Base-by-base conservation (phyloP, 2,797 vertebrate species). In the Champsocephalus gunnari region DNA sequence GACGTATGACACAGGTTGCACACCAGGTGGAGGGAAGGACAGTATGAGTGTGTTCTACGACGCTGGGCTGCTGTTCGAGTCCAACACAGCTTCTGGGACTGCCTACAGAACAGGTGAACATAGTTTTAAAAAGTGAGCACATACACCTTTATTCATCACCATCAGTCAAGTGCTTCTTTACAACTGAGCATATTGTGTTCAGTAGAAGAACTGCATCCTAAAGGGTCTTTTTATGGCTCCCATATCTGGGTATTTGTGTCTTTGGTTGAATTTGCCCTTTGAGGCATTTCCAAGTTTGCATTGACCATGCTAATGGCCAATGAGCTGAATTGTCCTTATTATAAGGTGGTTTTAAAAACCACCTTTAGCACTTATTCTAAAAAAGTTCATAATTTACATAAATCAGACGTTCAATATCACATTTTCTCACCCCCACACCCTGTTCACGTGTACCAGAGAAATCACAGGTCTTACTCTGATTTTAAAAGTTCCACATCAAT, bases 91-190 rank as follows among this genome's bases (percentile, higher is more conserved):
- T 21, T 21, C 21, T 21, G 21, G 21, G 21, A 21, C 21, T 21
- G 21, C 21, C 21, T 21, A 21, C 21, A 21, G 21, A 21, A 21
- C 21, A 81, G 93, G 96, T 96, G 67, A 66, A 16, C 13, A 28
- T 12, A 2, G 9, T 5, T 2, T 12, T n/a, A 28, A 48, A 5
- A 51, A 45, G 21, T 50, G 38, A 19, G 12, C 3, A 34, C 16
- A 49, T n/a, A 12, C 16, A 34, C 24, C 61, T 63, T 63, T 49
- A 21, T 21, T 21, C 21, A 21, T 21, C 21, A 21, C 21, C 21
- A 24, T 6, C 2, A 48, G 17, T 56, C 7, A 9, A 47, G 12
- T 67, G 9, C 8, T 57, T 48, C 47, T 56, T 47, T 14, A 32
- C 7, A 2, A 14, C n/a, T 48, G 21, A 38, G 12, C 44, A 48